phyloP scores from a whole-genome alignment of 1,140 invertebrate genomes.

The Dendrolimus kikuchii region DNA sequence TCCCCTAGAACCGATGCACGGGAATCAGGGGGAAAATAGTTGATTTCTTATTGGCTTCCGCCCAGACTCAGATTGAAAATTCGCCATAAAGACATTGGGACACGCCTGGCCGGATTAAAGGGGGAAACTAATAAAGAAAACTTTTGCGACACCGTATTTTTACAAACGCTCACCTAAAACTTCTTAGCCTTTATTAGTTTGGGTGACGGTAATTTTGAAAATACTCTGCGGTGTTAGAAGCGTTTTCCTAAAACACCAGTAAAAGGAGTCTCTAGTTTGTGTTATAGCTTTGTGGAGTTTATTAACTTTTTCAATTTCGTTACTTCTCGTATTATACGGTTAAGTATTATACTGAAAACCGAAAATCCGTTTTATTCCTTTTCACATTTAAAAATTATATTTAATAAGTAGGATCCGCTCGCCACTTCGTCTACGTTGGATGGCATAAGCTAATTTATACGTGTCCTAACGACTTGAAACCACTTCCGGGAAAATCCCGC shows the following conservation, averaged over 20 bases:
- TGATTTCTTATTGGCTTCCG: constrained; percentile 70
- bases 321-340: constrained; percentile 16
- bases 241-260: constrained; percentile 29
- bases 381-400: too few relatives aligned
- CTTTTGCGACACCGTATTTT: constrained; percentile 70
- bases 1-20: constrained; percentile 60
- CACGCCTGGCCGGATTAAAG: constrained; percentile 66
- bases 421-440: too few relatives aligned
- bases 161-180: constrained; percentile 63
- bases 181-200: constrained; percentile 60
- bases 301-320: constrained; percentile 42
- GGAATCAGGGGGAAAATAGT: constrained; percentile 66
- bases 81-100: constrained; percentile 70
- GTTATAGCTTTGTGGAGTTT: constrained; percentile 28
- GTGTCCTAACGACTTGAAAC: too few relatives aligned
- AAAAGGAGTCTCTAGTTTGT: constrained; percentile 31
- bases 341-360: constrained; percentile 6
- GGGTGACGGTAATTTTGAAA: constrained; percentile 46
- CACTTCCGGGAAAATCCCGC: too few relatives aligned
- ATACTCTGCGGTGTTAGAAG: constrained; percentile 33
- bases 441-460: too few relatives aligned
- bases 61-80: constrained; percentile 70
- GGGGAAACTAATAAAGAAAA: constrained; percentile 70
- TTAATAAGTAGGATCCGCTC: too few relatives aligned
- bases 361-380: not conserved